phyloP scores from a whole-genome alignment of 2,888 invertebrate species.

The Lathronympha strigana region DNA sequence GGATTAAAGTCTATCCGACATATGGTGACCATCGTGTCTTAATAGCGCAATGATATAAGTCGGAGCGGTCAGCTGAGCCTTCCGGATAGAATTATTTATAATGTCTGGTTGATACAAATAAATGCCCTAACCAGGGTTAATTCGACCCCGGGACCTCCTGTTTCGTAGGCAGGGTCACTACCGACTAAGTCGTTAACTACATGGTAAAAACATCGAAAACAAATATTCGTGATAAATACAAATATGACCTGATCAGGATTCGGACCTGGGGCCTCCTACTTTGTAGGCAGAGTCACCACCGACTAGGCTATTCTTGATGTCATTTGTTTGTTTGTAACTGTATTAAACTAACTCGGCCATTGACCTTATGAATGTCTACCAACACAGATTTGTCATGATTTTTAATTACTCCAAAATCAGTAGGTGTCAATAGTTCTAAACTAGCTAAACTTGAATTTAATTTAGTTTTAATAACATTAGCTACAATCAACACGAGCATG shows the following conservation, averaged over 20 bases:
- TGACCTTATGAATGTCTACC: background rate
- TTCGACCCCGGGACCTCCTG: too few relatives aligned
- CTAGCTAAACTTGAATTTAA: background rate
- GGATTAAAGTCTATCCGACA: constrained; percentile 33
- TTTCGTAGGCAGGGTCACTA: too few relatives aligned
- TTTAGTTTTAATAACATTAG: constrained; percentile 6
- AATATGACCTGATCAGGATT: too few relatives aligned
- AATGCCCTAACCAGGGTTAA: too few relatives aligned
- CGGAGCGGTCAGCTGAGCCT: constrained; percentile 1
- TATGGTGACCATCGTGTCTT: constrained; percentile 26
- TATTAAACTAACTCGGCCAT: background rate
- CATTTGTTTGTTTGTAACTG: too few relatives aligned
- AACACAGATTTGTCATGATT: constrained; percentile 1
- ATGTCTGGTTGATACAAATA: background rate
- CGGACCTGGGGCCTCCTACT: too few relatives aligned
- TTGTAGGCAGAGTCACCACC: too few relatives aligned
- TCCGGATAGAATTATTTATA: background rate
- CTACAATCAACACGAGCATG: constrained; percentile 2
- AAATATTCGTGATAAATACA: too few relatives aligned
- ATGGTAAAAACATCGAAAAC: too few relatives aligned
- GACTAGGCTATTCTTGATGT: too few relatives aligned
- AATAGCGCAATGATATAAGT: constrained; percentile 1
- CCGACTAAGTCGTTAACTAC: too few relatives aligned
- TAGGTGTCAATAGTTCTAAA: constrained; percentile 16
- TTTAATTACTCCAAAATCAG: constrained; percentile 19